These are phyloP conservation scores for Daboia siamensis DNA, from an alignment of 2,113 vertebrate species.

Conservation along the genomic window DNA sequence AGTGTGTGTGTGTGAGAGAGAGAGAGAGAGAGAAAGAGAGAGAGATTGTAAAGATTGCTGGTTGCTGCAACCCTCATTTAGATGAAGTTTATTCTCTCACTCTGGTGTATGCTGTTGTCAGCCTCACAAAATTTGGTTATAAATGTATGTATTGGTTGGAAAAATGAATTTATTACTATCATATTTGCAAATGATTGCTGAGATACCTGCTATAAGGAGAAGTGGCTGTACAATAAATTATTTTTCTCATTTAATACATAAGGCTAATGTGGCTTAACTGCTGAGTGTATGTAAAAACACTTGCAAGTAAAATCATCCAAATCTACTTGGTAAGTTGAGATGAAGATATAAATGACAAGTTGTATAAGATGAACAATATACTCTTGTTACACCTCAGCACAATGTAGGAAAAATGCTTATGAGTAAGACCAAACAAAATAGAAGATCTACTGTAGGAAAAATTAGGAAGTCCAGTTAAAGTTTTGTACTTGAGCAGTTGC, in stretches of 20 bases:
- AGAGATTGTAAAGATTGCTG: neutral
- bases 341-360: neutral
- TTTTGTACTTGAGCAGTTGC: neutral
- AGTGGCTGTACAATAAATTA: neutral
- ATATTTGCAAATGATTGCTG: neutral
- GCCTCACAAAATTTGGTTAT: neutral
- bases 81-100: neutral
- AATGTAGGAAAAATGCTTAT: neutral
- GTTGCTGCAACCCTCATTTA: neutral
- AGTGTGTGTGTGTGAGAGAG: neutral
- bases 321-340: neutral
- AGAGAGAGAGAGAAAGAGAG: neutral
- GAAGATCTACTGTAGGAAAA: neutral
- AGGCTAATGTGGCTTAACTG: neutral
- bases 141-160: neutral
- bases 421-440: neutral
- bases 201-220: neutral
- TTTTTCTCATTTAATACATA: neutral
- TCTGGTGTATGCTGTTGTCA: neutral
- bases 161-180: neutral
- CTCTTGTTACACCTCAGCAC: neutral
- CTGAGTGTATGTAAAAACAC: fast-evolving
- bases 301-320: neutral
- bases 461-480: neutral
- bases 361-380: neutral